A percentile compares a stretch with the other conserved stretches of the same genome.
Conservation (phyloP, 1,140 invertebrate species). For the Pseudomyrmex dendroicus region DNA sequence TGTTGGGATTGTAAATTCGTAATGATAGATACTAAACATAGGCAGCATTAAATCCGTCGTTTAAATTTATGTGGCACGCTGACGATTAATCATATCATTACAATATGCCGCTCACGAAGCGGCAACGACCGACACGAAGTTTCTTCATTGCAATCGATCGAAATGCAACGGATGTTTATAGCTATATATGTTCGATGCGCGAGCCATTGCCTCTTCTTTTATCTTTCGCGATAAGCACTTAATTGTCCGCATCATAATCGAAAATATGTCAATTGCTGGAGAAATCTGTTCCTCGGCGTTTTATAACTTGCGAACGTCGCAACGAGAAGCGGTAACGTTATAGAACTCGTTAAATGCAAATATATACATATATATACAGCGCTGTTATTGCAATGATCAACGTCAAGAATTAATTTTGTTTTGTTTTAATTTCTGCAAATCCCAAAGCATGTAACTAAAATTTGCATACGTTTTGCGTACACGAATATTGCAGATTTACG, state of each 20-base stretch:
- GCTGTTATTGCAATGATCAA: too few species aligned
- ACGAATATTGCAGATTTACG: not conserved
- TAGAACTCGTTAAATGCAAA: constrained; percentile 26
- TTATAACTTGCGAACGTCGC: not conserved
- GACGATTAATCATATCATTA: constrained; percentile 46
- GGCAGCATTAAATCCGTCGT: constrained; percentile 33
- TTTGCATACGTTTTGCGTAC: not conserved
- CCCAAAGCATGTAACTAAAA: too few species aligned
- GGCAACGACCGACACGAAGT: constrained; percentile 55
- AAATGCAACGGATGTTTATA: constrained; percentile 63
- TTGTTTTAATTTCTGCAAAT: too few species aligned
- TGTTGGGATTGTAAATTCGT: not conserved
- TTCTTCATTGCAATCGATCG: constrained; percentile 63
- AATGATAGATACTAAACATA: constrained; percentile 29
- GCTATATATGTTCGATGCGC: not conserved
- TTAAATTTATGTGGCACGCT: constrained; percentile 53
- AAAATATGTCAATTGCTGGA: constrained; percentile 59
- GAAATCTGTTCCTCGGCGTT: constrained; percentile 56
- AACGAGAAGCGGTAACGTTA: constrained; percentile 37
- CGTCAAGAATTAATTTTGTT: too few species aligned
- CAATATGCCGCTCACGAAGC: constrained; percentile 49
- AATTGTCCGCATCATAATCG: constrained; percentile 67
- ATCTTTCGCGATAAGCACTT: constrained; percentile 67
- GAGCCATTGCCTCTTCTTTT: constrained; percentile 71
- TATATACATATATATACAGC: too few species aligned